Evolutionary conservation across 2,888 invertebrate species (phyloP).

Genomic region (Crepidodera aurea): DNA sequence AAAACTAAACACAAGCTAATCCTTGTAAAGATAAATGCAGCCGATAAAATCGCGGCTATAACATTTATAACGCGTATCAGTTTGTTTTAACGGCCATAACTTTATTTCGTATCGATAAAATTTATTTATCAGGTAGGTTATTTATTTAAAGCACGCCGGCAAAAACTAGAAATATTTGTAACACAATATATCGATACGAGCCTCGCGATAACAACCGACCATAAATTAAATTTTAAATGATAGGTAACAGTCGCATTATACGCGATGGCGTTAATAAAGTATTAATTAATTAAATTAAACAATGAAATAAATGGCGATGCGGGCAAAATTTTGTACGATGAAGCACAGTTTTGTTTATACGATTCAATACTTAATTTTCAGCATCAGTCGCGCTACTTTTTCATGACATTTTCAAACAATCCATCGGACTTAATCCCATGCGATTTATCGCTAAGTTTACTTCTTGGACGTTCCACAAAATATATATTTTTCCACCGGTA

Average conservation of each 20-base stretch:
- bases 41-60: neutral
- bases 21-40: neutral
- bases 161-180: slow-evolving; percentile 3
- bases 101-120: neutral
- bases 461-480: too few species aligned
- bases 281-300: slow-evolving; percentile 3
- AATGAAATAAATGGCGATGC: too few species aligned
- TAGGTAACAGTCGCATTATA: neutral
- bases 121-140: slow-evolving; percentile 4
- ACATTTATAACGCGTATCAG: neutral
- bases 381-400: too few species aligned
- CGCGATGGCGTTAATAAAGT: neutral
- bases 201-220: neutral
- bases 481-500: too few species aligned
- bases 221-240: slow-evolving; percentile 5
- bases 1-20: too few species aligned
- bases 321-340: too few species aligned
- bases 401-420: too few species aligned
- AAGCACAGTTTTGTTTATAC: too few species aligned
- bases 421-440: too few species aligned
- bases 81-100: too few species aligned
- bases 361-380: too few species aligned
- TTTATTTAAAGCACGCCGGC: neutral
- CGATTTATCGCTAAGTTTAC: too few species aligned
- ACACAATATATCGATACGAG: neutral